Evolutionary conservation across 1,140 invertebrate genomes (phyloP), one percentile per base, ranked within the genome.

Genomic region (Teleogryllus occipitalis): DNA sequence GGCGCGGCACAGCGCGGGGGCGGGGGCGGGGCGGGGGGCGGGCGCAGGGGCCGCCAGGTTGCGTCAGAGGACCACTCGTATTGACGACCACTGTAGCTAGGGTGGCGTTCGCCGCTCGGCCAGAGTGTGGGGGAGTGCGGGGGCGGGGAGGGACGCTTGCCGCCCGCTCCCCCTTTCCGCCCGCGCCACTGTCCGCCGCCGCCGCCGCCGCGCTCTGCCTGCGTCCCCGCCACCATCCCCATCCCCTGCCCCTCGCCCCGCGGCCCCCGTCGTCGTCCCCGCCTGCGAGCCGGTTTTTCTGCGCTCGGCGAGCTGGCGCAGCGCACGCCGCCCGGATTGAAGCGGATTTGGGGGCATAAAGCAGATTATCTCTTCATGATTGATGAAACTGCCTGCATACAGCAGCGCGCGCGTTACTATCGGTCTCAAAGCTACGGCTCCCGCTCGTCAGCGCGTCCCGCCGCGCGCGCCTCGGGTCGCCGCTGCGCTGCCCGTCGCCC

Each of bases 341-440:
- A 77, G 86, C 87, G 87, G 87, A 87, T 86, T 81, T 75, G 15
- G 83, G 85, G 86, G 88, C 87, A 87, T 87, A 87, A 88, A 89
- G 85, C 85, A 89, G 89, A 89, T 89, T 89, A 89, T 90, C 89
- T 89, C 83, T 83, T 86, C 86, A 88, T 90, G 89, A 90, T 89
- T 89, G 89, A 90, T 90, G 88, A 89, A 87, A 85, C 85, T 85
- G 82, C 82, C 83, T 77, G 54, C 54, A 65, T 65, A 65, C 54
- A 65, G 54, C 54, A 65, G 54, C 54, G 54, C 54, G 49, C 54
- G 54, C 54, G 54, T 65, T 65, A 65, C 54, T 65, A 65, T 65
- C 54, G 54, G 54, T 65, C 54, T 65, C 54, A 65, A 65, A 65
- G 54, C 54, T 65, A 65, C 54, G 54, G 54, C 10, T 65, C 54